A percentile compares a stretch with the other conserved stretches of the same genome.
Conservation (phyloP, 2,888 invertebrate species). For the Phrixothrix hirtus region DNA sequence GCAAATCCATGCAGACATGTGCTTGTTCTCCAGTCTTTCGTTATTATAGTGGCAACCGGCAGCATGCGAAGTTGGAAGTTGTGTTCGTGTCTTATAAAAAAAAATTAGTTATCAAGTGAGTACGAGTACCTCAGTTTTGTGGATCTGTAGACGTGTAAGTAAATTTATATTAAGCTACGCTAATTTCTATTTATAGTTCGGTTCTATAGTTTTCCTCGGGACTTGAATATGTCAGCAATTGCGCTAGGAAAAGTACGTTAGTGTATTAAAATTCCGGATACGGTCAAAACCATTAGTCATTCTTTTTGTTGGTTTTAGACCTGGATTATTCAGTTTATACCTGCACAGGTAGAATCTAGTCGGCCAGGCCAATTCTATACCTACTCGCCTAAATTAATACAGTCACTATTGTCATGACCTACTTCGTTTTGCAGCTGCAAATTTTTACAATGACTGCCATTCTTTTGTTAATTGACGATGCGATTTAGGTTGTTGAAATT, state of each 20-base stretch:
- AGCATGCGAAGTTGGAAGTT: constrained; percentile 12
- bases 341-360: constrained; percentile 38
- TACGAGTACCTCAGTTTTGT: no score
- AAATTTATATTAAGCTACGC: no score
- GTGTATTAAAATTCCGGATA: constrained; percentile 22
- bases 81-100: neutral
- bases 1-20: constrained; percentile 35
- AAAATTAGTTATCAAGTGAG: no score
- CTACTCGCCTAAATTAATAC: constrained; percentile 21
- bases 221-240: constrained; percentile 2
- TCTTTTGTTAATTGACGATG: neutral
- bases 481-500: neutral
- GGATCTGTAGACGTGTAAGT: no score
- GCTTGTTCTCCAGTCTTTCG: constrained; percentile 26
- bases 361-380: constrained; percentile 22
- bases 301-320: constrained; percentile 31
- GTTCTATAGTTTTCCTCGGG: no score
- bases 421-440: constrained; percentile 38
- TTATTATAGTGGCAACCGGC: constrained; percentile 28
- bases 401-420: constrained; percentile 26
- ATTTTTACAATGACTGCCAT: constrained; percentile 28
- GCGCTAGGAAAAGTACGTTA: constrained; percentile 15
- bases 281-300: constrained; percentile 38
- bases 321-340: constrained; percentile 33
- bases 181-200: no score